Base-by-base conservation (phyloP, 2,113 vertebrate genomes). In the Lates calcarifer region DNA sequence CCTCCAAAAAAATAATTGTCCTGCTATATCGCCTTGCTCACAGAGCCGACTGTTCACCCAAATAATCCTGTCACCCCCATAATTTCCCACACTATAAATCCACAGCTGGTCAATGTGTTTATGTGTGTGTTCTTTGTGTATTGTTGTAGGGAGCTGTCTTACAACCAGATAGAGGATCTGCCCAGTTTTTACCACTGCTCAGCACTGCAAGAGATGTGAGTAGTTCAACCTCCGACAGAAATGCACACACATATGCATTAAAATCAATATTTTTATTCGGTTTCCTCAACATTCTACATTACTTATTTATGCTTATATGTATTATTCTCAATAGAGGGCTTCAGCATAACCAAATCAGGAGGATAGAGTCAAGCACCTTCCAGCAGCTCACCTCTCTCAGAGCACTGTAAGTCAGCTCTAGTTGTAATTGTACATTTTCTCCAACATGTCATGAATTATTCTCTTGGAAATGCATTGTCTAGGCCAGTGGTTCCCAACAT, bases 171-270 rank as follows among this genome's bases (percentile, higher is more conserved):
- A 0, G 93, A 97, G 82, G 94, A 96, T 57, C 94, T 99, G 81
- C 98, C 97, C 85, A 98, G 97, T 87, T 97, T 99, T 91, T 95
- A 94, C 78, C 91, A 85, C 86, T 99, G 98, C 77, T 95, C 96
- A 83, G 95, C 87, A 31, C 90, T 99, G 87, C 96, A 99, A 87
- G 98, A 99, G 90, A 97, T 99, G 98, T 99, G 91, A 98, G 97
- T 95, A 12, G 37, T 81, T 64, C 8, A 26, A 68, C 20, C 24
- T 24, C 33, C 12, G 20, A 67, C 55, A 51, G 20, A 79, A 41
- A 1, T 5, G 8, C 68, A 69, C 2, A 35, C 24, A 63, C 43
- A 15, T 26, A 35, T 26, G n/a, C 6, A 79, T 75, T 24, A n/a
- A 53, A 75, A 53, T 26, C 29, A 28, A 29, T 9, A 20, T n/a